Evolutionary conservation across 2,797 vertebrate genomes (phyloP).

Genomic region (Orientallactaga sibirica): DNA sequence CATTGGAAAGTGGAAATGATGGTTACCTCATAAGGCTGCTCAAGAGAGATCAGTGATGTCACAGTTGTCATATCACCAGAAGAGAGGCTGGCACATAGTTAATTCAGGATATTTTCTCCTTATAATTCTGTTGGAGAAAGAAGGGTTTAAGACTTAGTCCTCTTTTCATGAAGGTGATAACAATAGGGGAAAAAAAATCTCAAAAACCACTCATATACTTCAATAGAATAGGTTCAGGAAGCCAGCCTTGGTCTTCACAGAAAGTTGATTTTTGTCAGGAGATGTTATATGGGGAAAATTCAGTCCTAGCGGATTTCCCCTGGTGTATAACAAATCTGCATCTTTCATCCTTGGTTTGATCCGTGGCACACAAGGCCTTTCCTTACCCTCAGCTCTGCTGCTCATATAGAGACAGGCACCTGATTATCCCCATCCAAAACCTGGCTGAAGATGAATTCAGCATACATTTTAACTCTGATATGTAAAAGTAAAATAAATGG

Average conservation of each 20-base stretch:
- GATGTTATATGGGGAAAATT: not conserved
- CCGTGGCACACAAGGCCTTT: not conserved
- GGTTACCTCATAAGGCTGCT: conserved; percentile 59
- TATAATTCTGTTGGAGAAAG: not conserved
- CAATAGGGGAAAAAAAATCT: not conserved
- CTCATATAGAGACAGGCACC: not conserved
- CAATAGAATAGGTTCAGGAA: not conserved
- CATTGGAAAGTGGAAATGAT: conserved; percentile 74
- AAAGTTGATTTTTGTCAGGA: not conserved
- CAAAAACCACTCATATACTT: conserved; percentile 14
- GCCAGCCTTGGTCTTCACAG: conserved; percentile 23
- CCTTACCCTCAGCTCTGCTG: not conserved
- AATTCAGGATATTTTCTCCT: not conserved
- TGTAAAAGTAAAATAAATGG: conserved; percentile 15
- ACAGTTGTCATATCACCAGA: not conserved
- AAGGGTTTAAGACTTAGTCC: not conserved
- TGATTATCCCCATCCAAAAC: not conserved
- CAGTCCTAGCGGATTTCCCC: not conserved
- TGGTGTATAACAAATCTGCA: not conserved
- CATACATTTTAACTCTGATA: not conserved
- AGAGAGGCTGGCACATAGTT: not conserved
- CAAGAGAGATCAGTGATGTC: not conserved
- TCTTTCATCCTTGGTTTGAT: conserved; percentile 11
- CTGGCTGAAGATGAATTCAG: not conserved
- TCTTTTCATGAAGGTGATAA: conserved; percentile 51